phyloP scores from a whole-genome alignment of 1,140 invertebrate genomes.

The Apis dorsata region DNA sequence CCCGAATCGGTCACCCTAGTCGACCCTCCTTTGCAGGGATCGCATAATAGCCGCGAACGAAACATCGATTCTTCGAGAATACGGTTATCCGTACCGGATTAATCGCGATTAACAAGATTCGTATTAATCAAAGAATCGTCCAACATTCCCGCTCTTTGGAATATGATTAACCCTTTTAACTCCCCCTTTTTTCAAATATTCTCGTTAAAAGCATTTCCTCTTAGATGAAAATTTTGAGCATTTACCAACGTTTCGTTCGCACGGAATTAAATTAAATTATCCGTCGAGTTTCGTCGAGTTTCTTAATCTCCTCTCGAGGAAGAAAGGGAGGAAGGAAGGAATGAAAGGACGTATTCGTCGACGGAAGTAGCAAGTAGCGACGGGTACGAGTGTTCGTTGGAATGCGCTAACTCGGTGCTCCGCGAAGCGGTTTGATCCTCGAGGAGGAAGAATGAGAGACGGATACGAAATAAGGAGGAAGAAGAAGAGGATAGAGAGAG shows the following conservation, averaged over 20 bases:
- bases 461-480: constrained; percentile 25
- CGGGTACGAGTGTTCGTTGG: constrained; percentile 49
- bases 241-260: no score
- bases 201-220: no score
- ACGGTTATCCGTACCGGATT: not conserved
- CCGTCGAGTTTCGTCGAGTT: no score
- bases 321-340: constrained; percentile 23
- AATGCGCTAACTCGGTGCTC: constrained; percentile 58
- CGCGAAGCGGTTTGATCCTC: constrained; percentile 55
- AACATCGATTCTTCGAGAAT: not conserved
- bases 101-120: not conserved
- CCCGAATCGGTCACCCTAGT: constrained; percentile 7
- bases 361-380: constrained; percentile 37
- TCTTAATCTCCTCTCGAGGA: not conserved
- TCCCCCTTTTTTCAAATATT: not conserved
- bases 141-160: no score
- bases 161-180: no score
- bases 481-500: not conserved
- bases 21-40: not conserved
- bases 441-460: constrained; percentile 31
- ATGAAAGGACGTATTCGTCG: constrained; percentile 21
- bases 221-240: no score
- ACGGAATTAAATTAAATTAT: no score
- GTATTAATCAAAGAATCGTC: no score
- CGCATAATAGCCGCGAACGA: constrained; percentile 6